Evolutionary conservation across 2,113 vertebrate species (phyloP), one percentile per base, ranked within the genome.

Genomic region (Theropithecus gelada): DNA sequence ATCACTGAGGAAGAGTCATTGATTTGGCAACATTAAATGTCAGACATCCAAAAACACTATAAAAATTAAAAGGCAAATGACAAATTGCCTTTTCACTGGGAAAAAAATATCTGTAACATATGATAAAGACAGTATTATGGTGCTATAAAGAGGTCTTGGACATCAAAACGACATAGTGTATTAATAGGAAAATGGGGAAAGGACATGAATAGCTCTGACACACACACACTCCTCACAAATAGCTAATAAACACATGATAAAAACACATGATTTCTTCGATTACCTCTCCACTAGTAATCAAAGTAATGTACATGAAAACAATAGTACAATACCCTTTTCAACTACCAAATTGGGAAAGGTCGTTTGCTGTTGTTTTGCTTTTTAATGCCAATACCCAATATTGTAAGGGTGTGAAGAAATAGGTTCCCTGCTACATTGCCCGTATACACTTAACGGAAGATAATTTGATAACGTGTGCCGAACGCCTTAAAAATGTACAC

Each of bases 31-130:
- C 55, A 96, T 91, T 81, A 88, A 91, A 88, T 89, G 84, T 87
- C 86, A 94, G 40, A 61, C 92, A 79, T 83, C 48, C 48, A 87
- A 92, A 90, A 85, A 90, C 48, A 82, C 23, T 43, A 83, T 97
- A 94, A 94, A 95, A 85, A 90, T 80, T 90, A 93, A 93, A 97
- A 82, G 68, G 61, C 25, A 94, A 92, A 83, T 87, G 27, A 96
- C 35, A 92, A 95, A 75, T 23, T 40, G 35, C 52, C 35, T 89
- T n/a, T 75, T 45, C 43, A 76, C 32, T 88, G 18, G 38, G 50
- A 18, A 12, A 64, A 64, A 93, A 97, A 88, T 59, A 52, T 6
- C 35, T 72, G 18, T 40, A 90, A 92, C 64, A 94, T 70, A 97
- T 13, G 13, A 84, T 86, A 95, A 98, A 97, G 48, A 83, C 88